phyloP scores from a whole-genome alignment of 2,113 vertebrate species.

The Athene cunicularia region DNA sequence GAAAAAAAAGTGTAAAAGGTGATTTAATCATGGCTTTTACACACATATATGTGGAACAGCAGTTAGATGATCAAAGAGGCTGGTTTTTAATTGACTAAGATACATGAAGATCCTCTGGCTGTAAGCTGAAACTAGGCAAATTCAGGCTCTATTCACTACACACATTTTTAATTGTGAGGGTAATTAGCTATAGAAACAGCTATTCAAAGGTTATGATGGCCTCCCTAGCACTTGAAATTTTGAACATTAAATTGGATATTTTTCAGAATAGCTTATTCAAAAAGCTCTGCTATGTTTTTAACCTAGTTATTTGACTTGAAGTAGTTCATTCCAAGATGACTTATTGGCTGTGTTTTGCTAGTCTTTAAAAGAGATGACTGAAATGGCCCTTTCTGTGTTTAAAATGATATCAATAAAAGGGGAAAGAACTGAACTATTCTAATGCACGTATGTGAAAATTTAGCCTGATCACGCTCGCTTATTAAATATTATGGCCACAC shows the following conservation, averaged over 20 bases:
- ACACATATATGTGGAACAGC: neutral
- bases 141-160: conserved; percentile 16
- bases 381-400: neutral
- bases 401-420: neutral
- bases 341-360: neutral
- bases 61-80: neutral
- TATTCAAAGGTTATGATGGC: conserved; percentile 39
- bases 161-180: neutral
- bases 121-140: conserved; percentile 9
- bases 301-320: neutral
- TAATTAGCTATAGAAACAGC: conserved; percentile 50
- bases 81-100: conserved; percentile 19
- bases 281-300: conserved; percentile 1
- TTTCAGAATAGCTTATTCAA: conserved; percentile 4
- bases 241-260: conserved; percentile 22
- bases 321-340: neutral
- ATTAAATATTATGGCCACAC: neutral
- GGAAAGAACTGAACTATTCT: neutral
- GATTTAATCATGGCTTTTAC: neutral
- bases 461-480: neutral
- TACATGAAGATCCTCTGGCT: neutral
- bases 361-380: neutral
- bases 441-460: neutral
- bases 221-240: conserved; percentile 26
- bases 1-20: neutral